Evolutionary conservation across 2,888 invertebrate genomes (phyloP).

Genomic region (Torymus aiolomorphi): DNA sequence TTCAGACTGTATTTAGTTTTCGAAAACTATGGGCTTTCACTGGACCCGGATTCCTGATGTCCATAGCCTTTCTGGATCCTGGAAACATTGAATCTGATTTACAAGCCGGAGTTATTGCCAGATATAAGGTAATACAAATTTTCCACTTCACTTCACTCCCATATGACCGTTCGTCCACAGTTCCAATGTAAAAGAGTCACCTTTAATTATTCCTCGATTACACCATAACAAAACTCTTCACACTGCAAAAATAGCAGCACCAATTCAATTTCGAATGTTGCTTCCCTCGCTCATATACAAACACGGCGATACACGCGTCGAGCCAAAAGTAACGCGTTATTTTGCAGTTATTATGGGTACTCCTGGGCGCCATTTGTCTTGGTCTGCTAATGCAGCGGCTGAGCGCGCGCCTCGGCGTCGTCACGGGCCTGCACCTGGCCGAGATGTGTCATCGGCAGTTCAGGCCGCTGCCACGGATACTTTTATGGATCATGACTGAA

Average conservation of each 20-base stretch:
- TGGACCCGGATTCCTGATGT: constrained; percentile 95
- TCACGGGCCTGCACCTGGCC: constrained; percentile 90
- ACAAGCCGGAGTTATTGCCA: constrained; percentile 87
- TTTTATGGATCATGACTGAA: constrained; percentile 93
- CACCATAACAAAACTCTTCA: too few relatives aligned
- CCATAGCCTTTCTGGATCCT: constrained; percentile 93
- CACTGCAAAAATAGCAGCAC: too few relatives aligned
- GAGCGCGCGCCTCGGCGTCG: constrained; percentile 86
- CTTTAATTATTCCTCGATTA: too few relatives aligned
- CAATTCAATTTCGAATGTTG: too few relatives aligned
- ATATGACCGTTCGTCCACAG: too few relatives aligned
- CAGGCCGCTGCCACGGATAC: constrained; percentile 83
- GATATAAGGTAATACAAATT: constrained; percentile 79
- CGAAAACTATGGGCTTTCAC: constrained; percentile 80
- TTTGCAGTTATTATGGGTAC: constrained; percentile 87
- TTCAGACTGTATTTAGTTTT: too few relatives aligned
- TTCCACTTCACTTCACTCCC: too few relatives aligned
- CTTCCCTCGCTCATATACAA: too few relatives aligned
- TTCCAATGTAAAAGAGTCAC: neutral
- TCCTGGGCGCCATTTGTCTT: constrained; percentile 87
- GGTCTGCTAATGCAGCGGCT: constrained; percentile 90
- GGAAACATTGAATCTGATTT: constrained; percentile 95
- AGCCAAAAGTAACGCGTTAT: neutral
- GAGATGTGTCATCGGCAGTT: constrained; percentile 88
- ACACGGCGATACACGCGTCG: neutral